phyloP scores from a whole-genome alignment of 2,888 invertebrate species.

The Vandiemenella viatica region DNA sequence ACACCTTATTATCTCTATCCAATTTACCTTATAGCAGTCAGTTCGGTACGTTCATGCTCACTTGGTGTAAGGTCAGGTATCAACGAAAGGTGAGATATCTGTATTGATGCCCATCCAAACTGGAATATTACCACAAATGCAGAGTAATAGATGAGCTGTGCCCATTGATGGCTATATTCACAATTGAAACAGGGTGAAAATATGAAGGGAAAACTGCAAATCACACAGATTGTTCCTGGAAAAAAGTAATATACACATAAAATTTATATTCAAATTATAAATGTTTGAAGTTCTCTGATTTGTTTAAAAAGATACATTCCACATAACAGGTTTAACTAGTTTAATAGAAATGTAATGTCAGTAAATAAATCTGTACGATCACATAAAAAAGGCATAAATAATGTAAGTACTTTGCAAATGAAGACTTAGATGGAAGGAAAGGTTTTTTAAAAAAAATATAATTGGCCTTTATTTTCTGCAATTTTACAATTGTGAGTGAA shows the following conservation, averaged over 20 bases:
- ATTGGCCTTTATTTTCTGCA: too few species aligned
- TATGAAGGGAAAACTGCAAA: slow-evolving; percentile 72
- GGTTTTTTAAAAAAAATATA: too few species aligned
- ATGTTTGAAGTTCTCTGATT: too few species aligned
- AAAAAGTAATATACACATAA: slow-evolving; percentile 17
- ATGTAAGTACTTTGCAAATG: too few species aligned
- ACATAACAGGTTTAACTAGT: neutral
- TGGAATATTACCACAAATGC: slow-evolving; percentile 71
- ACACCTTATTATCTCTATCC: too few species aligned
- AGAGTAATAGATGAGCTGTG: slow-evolving; percentile 58
- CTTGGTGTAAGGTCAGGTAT: slow-evolving; percentile 68
- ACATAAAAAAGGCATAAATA: too few species aligned
- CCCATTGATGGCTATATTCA: slow-evolving; percentile 43
- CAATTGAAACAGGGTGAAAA: slow-evolving; percentile 64
- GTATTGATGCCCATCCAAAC: slow-evolving; percentile 85
- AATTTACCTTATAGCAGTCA: slow-evolving; percentile 58
- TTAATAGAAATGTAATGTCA: too few species aligned
- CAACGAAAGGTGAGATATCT: slow-evolving; percentile 79
- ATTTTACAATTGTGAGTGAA: too few species aligned
- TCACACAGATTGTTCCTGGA: slow-evolving; percentile 58
- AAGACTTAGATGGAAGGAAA: too few species aligned
- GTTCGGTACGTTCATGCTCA: slow-evolving; percentile 56
- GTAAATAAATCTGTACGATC: too few species aligned
- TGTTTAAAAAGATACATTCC: too few species aligned
- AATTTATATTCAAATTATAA: too few species aligned